phyloP scores from a whole-genome alignment of 2,113 vertebrate species.

The Pedetes capensis region DNA sequence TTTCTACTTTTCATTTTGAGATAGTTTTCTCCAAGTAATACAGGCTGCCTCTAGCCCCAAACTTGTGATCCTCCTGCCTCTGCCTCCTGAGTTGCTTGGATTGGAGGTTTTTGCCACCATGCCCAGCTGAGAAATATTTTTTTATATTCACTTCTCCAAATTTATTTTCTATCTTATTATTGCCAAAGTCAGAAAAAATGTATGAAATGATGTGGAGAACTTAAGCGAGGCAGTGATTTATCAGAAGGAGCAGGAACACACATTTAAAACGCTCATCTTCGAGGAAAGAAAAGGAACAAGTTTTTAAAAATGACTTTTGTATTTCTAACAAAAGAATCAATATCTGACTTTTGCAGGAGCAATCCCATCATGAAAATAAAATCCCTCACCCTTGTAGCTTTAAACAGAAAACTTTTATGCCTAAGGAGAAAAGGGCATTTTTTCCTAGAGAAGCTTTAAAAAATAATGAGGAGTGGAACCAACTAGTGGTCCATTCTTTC shows the following conservation, averaged over 20 bases:
- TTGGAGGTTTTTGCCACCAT: no score
- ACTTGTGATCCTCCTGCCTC: no score
- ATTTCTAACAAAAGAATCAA: conserved; percentile 60
- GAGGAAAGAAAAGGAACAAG: neutral
- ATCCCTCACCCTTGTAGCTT: conserved; percentile 56
- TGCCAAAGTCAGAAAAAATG: neutral
- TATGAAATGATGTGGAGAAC: conserved; percentile 11
- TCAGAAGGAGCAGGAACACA: neutral
- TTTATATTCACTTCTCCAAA: conserved; percentile 15
- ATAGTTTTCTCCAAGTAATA: no score
- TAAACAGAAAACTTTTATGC: conserved; percentile 32
- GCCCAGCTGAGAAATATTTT: conserved; percentile 41
- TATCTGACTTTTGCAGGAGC: conserved; percentile 44
- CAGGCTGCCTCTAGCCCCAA: no score
- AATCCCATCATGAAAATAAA: conserved; percentile 49
- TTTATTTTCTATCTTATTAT: conserved; percentile 38
- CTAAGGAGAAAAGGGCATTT: conserved; percentile 6
- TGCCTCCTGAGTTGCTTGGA: no score
- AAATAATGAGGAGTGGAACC: conserved; percentile 18
- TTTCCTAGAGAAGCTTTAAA: neutral
- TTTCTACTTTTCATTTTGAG: no score
- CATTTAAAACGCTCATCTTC: conserved; percentile 27
- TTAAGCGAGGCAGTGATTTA: neutral
- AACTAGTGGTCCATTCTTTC: neutral
- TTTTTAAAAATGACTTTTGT: neutral